Percentiles rank a stretch among this genome's conserved stretches.
These are phyloP conservation scores for Pelagia noctiluca DNA, from an alignment of 30 jellyfish, hydroid and myxozoan genomes.

Conservation along the genomic window DNA sequence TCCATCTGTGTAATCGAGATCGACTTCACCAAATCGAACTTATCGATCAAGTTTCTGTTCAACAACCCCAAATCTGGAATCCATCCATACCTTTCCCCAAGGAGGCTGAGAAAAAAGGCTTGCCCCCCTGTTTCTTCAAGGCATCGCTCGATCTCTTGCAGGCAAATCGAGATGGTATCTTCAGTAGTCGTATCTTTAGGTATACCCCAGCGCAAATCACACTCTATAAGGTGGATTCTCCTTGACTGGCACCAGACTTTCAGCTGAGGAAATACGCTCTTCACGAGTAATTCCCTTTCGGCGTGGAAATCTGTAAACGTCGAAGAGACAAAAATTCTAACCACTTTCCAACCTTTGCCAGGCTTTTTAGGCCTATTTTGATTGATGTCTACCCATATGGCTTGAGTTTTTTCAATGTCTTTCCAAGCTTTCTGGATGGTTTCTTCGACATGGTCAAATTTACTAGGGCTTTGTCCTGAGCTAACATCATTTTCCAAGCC, in stretches of 20 bases:
- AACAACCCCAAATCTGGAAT: conserved; percentile 54
- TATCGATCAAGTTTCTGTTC: conserved; percentile 18
- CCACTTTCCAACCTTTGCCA: conserved; percentile 76
- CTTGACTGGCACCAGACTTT: conserved; percentile 75
- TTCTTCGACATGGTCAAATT: not conserved
- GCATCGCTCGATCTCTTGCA: conserved; percentile 82
- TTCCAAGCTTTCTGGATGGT: conserved; percentile 8
- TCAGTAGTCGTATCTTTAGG: conserved; percentile 84
- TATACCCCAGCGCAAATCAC: conserved; percentile 97
- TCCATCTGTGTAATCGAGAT: conserved; percentile 90
- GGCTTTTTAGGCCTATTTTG: conserved; percentile 14
- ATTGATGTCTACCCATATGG: conserved; percentile 22
- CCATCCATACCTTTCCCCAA: conserved; percentile 97
- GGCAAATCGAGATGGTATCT: conserved; percentile 76
- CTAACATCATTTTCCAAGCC: not conserved
- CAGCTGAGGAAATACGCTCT: conserved; percentile 80
- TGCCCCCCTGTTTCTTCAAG: conserved; percentile 83
- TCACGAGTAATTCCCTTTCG: conserved; percentile 84
- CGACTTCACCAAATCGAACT: conserved; percentile 64
- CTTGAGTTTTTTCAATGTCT: conserved; percentile 22
- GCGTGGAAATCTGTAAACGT: conserved; percentile 90
- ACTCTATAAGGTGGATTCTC: conserved; percentile 77
- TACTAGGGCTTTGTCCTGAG: not conserved
- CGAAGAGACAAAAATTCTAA: conserved; percentile 83
- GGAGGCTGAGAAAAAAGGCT: conserved; percentile 82